Conservation (phyloP, 2,113 vertebrate genomes). For the Cyanistes caeruleus region DNA sequence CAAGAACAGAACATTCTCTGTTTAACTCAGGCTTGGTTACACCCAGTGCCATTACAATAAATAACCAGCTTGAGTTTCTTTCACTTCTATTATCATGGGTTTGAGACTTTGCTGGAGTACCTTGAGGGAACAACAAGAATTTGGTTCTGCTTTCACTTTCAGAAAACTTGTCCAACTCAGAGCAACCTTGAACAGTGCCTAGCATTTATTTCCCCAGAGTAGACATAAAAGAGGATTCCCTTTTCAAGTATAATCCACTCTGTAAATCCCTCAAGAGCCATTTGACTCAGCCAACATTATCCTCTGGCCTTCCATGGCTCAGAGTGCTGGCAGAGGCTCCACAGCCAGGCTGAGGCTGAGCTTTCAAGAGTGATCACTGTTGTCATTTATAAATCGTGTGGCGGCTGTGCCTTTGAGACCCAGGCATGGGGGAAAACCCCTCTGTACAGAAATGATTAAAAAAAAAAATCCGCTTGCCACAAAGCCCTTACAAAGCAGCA, state of each 20-base stretch:
- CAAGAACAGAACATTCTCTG: neutral
- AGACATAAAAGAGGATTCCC: slow-evolving; percentile 61
- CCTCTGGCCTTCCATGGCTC: slow-evolving; percentile 33
- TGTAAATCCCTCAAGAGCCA: slow-evolving; percentile 62
- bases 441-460: neutral
- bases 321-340: slow-evolving; percentile 8
- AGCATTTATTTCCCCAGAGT: slow-evolving; percentile 17
- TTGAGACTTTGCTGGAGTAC: neutral
- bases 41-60: neutral
- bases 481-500: slow-evolving; percentile 2
- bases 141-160: neutral
- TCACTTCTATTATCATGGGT: neutral
- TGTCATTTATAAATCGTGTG: neutral
- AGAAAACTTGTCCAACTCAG: neutral
- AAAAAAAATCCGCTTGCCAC: neutral
- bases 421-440: neutral
- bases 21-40: neutral
- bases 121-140: neutral
- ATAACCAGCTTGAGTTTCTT: neutral
- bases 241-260: slow-evolving; percentile 48
- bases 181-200: neutral
- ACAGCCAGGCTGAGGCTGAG: neutral
- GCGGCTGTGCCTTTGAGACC: neutral
- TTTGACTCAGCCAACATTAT: slow-evolving; percentile 49
- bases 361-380: neutral